Base-by-base conservation (phyloP, 2,113 vertebrate species). In the Kryptolebias marmoratus region DNA sequence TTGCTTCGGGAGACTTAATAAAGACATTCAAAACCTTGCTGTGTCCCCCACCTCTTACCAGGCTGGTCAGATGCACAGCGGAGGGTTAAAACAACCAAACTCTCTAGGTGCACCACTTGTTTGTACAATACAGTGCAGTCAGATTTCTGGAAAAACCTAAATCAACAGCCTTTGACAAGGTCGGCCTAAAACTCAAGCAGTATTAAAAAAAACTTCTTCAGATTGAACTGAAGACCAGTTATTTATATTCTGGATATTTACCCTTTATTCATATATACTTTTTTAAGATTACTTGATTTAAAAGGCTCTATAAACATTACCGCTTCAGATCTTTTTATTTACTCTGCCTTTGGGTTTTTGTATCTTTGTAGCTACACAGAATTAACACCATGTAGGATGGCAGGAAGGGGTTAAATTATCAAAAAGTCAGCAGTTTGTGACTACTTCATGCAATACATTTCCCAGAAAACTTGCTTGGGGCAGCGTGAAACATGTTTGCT, bases 1-100 rank as follows among this genome's bases (percentile, higher is more conserved):
- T 81, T 89, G 80, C 89, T 71, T 58, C 32, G 88, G 83, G 89
- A 92, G 72, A 66, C 63, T 88, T 87, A 84, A 92, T 91, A 93
- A 92, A 93, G 86, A 92, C 79, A 81, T 93, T 74, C 60, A 74
- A 45, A 67, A 69, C 77, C 68, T 65, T 12, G 55, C 65, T 53
- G 55, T 64, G 54, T 81, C 72, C 39, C 16, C 39, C 6, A 1
- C 30, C 57, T 27, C 18, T 28, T 81, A 50, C 42, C 74, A 71
- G 54, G 32, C 39, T 50, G 64, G 61, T 69, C 66, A 62, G 54
- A 59, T 74, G 9, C 81, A 66, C 8, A 60, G 54, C 16, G 48
- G 81, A 84, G 79, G 77, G 77, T 64, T 75, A 73, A 50, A 50
- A 79, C 59, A 82, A 69, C 47, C 48, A 30, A 50, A 58, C 47